These are phyloP conservation scores for Odontophorus gujanensis DNA, from an alignment of 2,113 vertebrate genomes.

Conservation along the genomic window DNA sequence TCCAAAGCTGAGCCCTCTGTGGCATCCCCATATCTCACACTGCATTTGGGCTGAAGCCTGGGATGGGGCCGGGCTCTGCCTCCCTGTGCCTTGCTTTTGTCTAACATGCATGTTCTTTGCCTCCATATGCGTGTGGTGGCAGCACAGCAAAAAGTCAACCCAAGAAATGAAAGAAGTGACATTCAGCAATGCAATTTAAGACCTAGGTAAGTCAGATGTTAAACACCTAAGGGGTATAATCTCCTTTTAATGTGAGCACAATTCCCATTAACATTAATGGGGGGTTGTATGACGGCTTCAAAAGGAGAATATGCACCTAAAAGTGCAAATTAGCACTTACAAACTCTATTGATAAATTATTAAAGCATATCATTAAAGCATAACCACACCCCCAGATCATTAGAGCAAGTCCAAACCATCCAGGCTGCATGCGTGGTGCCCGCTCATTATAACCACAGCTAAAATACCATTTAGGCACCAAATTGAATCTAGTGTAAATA, in stretches of 20 bases:
- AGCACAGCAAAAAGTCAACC: constrained; percentile 41
- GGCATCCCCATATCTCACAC: neutral
- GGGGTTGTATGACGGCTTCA: constrained; percentile 15
- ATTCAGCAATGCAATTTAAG: constrained; percentile 24
- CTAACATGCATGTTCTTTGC: neutral
- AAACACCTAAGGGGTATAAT: constrained; percentile 67
- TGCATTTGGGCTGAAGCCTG: neutral
- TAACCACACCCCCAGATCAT: constrained; percentile 51
- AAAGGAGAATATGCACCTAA: constrained; percentile 54
- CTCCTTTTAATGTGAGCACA: constrained; percentile 70
- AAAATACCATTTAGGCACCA: constrained; percentile 44
- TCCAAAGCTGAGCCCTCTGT: neutral
- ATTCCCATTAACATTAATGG: constrained; percentile 75
- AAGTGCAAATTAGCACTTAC: constrained; percentile 67
- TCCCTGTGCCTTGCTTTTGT: neutral
- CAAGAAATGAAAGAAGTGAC: constrained; percentile 67
- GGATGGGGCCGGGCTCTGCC: neutral
- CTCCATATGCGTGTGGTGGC: constrained; percentile 2
- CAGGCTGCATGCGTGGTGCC: neutral
- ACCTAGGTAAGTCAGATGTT: constrained; percentile 71
- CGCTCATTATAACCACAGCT: neutral
- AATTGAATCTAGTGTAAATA: constrained; percentile 39
- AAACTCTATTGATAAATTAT: constrained; percentile 69
- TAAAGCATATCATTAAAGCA: constrained; percentile 51
- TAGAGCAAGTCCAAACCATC: neutral